Percentiles rank a stretch among this genome's conserved stretches.
Conservation (phyloP, 2,888 invertebrate species). For the Drosophila mettleri region DNA sequence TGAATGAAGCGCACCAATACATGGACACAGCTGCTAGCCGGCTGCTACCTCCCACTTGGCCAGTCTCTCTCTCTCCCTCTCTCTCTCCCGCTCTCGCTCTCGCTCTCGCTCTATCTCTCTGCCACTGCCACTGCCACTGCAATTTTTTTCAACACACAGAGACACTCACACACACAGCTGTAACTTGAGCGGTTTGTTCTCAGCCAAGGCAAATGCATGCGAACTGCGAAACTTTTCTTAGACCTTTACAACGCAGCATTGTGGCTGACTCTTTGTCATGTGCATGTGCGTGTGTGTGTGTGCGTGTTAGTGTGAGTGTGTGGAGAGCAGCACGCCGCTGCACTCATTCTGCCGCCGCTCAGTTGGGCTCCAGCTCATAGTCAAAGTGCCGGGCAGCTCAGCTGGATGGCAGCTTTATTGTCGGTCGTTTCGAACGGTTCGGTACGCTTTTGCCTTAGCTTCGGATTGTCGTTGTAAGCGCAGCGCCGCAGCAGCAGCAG, state of each 20-base stretch:
- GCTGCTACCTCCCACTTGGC: conserved; percentile 67
- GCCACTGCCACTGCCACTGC: conserved; percentile 42
- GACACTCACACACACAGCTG: conserved; percentile 24
- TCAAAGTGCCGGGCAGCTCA: conserved; percentile 68
- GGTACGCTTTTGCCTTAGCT: conserved; percentile 75
- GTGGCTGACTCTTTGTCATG: conserved; percentile 60
- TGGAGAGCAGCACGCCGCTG: conserved; percentile 60
- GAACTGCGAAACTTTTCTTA: conserved; percentile 66
- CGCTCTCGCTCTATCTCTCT: conserved; percentile 22
- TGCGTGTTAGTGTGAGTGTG: conserved; percentile 38
- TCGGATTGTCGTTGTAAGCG: conserved; percentile 72
- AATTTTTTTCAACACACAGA: conserved; percentile 48
- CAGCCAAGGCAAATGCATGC: conserved; percentile 58
- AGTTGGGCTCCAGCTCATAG: conserved; percentile 61
- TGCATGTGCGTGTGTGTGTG: conserved; percentile 15
- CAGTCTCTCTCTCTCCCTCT: conserved; percentile 32
- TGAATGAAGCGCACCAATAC: conserved; percentile 76
- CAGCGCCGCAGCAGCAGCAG: conserved; percentile 39
- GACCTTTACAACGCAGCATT: conserved; percentile 59
- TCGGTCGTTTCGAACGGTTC: conserved; percentile 80
- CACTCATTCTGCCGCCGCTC: conserved; percentile 73
- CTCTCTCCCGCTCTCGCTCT: conserved; percentile 28
- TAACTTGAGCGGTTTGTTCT: conserved; percentile 58
- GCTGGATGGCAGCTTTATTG: conserved; percentile 81
- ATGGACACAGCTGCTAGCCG: conserved; percentile 48